Evolutionary conservation across 1,140 invertebrate species (phyloP).

Genomic region (Microplitis demolitor): DNA sequence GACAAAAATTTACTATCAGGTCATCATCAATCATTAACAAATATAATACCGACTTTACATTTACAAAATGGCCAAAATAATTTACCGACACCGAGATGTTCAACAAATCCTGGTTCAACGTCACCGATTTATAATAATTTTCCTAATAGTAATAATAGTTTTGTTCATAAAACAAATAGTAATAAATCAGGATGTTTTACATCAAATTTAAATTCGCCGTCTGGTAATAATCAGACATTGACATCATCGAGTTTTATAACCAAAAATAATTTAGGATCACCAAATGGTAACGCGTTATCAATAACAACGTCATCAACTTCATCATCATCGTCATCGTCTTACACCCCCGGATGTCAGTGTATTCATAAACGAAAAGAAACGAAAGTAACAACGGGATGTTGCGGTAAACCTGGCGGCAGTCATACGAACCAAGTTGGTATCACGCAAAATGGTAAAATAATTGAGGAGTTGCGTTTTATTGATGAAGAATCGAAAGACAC

Average conservation of each 20-base stretch:
- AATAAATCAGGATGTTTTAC: constrained; percentile 20
- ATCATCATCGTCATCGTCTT: too few relatives aligned
- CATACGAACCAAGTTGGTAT: constrained; percentile 23
- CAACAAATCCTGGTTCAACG: constrained; percentile 22
- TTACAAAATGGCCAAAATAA: constrained; percentile 53
- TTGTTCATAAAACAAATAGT: constrained; percentile 23
- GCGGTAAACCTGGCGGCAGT: constrained; percentile 32
- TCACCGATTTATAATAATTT: constrained; percentile 25
- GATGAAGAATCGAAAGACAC: constrained; percentile 66
- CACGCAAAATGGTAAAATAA: constrained; percentile 27
- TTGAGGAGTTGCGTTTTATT: constrained; percentile 69
- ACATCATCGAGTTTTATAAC: background rate
- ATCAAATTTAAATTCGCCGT: constrained; percentile 24
- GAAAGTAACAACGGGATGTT: constrained; percentile 34
- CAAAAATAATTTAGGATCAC: constrained; percentile 5
- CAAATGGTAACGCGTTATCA: constrained; percentile 22
- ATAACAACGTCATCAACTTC: constrained; percentile 4
- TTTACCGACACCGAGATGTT: constrained; percentile 41
- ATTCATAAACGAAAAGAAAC: constrained; percentile 47
- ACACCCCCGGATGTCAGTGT: constrained; percentile 31
- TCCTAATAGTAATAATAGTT: constrained; percentile 14
- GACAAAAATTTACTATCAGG: constrained; percentile 39
- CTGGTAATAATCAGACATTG: constrained; percentile 11
- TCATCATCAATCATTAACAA: constrained; percentile 25
- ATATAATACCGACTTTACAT: constrained; percentile 44